These are phyloP conservation scores for Malthinus seriepunctatus DNA, from an alignment of 2,888 invertebrate genomes.

Conservation along the genomic window DNA sequence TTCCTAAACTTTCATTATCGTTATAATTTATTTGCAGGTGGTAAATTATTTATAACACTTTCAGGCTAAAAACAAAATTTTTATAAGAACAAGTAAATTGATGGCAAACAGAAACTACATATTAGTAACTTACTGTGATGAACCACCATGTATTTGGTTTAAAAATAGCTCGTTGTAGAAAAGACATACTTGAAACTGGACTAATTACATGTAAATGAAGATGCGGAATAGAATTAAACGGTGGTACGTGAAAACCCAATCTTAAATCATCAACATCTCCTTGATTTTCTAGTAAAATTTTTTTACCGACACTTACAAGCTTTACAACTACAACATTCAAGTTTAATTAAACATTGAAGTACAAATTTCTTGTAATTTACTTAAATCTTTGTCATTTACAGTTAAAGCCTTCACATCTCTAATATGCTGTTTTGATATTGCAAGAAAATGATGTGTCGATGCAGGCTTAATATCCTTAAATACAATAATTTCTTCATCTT, in stretches of 20 bases:
- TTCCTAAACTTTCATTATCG: background rate
- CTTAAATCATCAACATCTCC: conserved; percentile 54
- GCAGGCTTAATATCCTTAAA: conserved; percentile 86
- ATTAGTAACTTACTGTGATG: conserved; percentile 67
- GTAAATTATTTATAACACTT: conserved; percentile 7
- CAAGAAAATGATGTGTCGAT: conserved; percentile 76
- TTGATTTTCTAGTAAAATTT: conserved; percentile 57
- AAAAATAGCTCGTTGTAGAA: conserved; percentile 67
- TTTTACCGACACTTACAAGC: conserved; percentile 63
- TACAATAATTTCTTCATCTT: conserved; percentile 76
- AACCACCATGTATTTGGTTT: conserved; percentile 81
- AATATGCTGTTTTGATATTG: conserved; percentile 78
- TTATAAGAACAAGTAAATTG: too few species aligned
- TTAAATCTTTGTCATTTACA: conserved; percentile 66
- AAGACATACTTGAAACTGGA: conserved; percentile 75
- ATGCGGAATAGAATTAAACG: conserved; percentile 81
- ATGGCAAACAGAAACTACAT: too few species aligned
- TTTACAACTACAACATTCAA: conserved; percentile 62
- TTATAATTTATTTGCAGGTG: conserved; percentile 7
- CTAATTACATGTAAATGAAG: conserved; percentile 86
- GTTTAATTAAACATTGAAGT: background rate
- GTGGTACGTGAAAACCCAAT: conserved; percentile 90
- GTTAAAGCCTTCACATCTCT: conserved; percentile 71
- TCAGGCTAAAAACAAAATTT: conserved; percentile 9
- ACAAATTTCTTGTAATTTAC: conserved; percentile 58